These are phyloP conservation scores for Agelastica alni DNA, from an alignment of 2,888 invertebrate species.

Conservation along the genomic window DNA sequence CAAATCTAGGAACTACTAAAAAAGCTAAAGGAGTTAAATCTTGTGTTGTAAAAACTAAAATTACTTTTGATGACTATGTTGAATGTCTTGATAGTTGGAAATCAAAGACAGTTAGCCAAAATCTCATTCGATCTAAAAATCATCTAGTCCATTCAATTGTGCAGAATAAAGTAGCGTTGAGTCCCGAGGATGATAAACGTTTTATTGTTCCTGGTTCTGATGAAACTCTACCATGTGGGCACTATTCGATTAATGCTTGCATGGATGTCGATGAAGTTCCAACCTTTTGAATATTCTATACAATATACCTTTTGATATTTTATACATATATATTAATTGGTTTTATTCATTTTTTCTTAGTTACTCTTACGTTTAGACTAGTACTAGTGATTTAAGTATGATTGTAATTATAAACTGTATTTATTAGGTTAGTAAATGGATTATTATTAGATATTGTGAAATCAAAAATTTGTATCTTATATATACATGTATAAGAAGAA, in stretches of 20 bases:
- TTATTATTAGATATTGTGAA: too few species aligned
- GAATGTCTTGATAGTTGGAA: slow-evolving; percentile 23
- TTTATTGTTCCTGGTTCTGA: not conserved
- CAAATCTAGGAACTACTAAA: slow-evolving; percentile 23
- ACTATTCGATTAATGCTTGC: not conserved
- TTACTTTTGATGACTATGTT: slow-evolving; percentile 28
- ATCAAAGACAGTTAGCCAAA: slow-evolving; percentile 14
- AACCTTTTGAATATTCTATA: too few species aligned
- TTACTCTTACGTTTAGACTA: too few species aligned
- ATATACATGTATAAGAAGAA: too few species aligned
- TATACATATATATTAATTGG: too few species aligned
- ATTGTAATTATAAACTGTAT: too few species aligned
- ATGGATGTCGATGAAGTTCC: too few species aligned
- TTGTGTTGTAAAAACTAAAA: slow-evolving; percentile 25
- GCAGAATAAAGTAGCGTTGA: slow-evolving; percentile 32
- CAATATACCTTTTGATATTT: too few species aligned
- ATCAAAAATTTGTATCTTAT: too few species aligned
- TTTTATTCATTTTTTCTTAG: too few species aligned
- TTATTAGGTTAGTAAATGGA: too few species aligned
- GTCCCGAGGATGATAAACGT: slow-evolving; percentile 35
- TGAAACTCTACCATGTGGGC: not conserved
- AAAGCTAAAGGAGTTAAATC: slow-evolving; percentile 30
- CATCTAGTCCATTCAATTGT: slow-evolving; percentile 31
- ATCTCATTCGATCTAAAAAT: slow-evolving; percentile 21
- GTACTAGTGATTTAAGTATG: too few species aligned